Conservation (phyloP, 2,113 vertebrate genomes). For the Casuarius casuarius region DNA sequence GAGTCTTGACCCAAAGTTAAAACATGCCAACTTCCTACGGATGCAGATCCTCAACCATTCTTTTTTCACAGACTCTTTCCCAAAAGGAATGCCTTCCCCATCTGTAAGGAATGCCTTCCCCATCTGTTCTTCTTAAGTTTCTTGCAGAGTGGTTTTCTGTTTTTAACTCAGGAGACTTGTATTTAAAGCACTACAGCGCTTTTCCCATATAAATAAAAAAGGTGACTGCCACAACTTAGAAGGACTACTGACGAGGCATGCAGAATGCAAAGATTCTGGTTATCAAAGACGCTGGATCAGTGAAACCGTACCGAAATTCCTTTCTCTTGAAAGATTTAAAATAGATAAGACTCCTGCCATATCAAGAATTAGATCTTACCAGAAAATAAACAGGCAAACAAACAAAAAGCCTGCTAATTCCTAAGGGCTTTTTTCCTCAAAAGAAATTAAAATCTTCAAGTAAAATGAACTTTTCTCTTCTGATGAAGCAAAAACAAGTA, state of each 20-base stretch:
- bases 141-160: not conserved
- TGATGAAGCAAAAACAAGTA: too few species aligned
- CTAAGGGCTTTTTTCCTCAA: not conserved
- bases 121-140: not conserved
- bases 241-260: not conserved
- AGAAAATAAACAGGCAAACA: not conserved
- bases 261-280: not conserved
- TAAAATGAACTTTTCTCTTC: too few species aligned
- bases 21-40: not conserved
- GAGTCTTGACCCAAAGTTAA: not conserved
- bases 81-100: not conserved
- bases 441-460: too few species aligned
- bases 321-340: not conserved
- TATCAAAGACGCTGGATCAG: too few species aligned
- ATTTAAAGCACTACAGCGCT: not conserved
- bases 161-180: not conserved
- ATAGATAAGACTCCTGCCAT: too few species aligned
- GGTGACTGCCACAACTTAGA: not conserved
- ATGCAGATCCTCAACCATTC: not conserved
- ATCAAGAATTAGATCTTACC: not conserved
- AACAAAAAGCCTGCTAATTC: not conserved
- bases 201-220: not conserved
- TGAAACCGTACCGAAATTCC: not conserved
- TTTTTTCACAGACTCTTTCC: not conserved
- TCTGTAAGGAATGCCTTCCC: not conserved